A percentile compares a stretch with the other conserved stretches of the same genome.
Conservation (phyloP, 1,140 invertebrate genomes). For the Halictus rubicundus region DNA sequence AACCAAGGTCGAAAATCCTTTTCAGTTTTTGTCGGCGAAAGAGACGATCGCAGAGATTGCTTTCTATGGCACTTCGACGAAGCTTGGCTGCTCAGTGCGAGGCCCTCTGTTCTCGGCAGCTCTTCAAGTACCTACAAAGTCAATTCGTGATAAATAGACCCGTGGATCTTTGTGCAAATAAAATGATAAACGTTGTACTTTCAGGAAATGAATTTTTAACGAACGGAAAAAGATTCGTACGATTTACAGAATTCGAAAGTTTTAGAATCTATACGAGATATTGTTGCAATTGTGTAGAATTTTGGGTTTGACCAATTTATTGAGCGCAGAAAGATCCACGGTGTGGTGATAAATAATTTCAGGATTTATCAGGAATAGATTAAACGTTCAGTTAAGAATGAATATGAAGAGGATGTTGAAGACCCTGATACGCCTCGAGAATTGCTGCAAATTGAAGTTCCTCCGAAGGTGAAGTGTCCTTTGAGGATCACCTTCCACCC, state of each 20-base stretch:
- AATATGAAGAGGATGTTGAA: background rate
- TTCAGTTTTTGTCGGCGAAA: conserved; percentile 7
- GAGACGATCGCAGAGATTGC: background rate
- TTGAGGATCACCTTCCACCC: conserved; percentile 22
- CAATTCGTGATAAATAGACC: background rate
- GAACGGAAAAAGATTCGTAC: no score
- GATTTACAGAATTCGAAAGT: no score
- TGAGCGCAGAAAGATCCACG: no score
- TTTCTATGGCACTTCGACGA: conserved; percentile 20
- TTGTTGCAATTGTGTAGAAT: no score
- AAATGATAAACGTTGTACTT: no score
- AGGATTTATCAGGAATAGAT: background rate
- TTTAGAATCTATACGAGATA: no score
- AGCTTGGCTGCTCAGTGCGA: background rate
- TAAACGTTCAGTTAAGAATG: background rate
- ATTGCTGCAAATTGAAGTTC: conserved; percentile 17
- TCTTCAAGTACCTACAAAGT: background rate
- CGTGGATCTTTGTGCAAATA: no score
- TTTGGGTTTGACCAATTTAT: no score
- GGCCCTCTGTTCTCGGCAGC: background rate
- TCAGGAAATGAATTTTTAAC: no score
- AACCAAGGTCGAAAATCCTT: conserved; percentile 30
- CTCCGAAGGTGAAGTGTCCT: conserved; percentile 8
- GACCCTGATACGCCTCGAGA: background rate
- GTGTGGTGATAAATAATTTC: background rate